Evolutionary conservation across 2,888 invertebrate genomes (phyloP), one percentile per base, ranked within the genome.

Genomic region (Drosophila demipolita): DNA sequence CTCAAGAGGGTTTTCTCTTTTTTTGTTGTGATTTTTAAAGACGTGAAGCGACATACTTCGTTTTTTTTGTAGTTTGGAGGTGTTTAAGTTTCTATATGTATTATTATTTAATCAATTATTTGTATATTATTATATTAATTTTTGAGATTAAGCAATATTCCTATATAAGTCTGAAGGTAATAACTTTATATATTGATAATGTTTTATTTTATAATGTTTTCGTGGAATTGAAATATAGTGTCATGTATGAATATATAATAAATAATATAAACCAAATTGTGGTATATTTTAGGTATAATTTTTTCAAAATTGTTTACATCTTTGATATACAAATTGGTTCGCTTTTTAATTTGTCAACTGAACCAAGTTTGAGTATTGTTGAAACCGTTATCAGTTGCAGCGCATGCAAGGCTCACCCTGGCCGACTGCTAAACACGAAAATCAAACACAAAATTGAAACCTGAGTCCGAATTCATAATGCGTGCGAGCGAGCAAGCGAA

Each of bases 371-470:
- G 7, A n/a, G 29, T 9, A 35, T 12, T n/a, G 35, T 12, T n/a
- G 26, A 15, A 29, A 32, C 23, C 26, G 6, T 8, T 26, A n/a
- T 8, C 17, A 23, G 32, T 17, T n/a, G 48, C 33, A 75, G 75
- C 50, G 73, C 59, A 75, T 60, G 48, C 75, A 52, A 55, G 15
- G 26, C 50, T 75, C 72, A 38, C 17, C 7, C 20, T 62, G 57
- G 8, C 71, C 57, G 50, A 57, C 20, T 35, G 32, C 23, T 15
- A 29, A 42, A 42, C 12, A 7, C 35, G 35, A 66, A 50, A 50
- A 49, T 55, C 29, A 40, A 35, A 42, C 40, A 17, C 15, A n/a
- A 57, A 42, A 55, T 42, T 32, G 32, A 42, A 58, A 32, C 42
- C 58, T 52, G 50, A 36, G 52, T 29, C 17, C 57, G 20, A 49